Evolutionary conservation across 2,113 vertebrate genomes (phyloP), one percentile per base, ranked within the genome.

Genomic region (Nibea coibor): DNA sequence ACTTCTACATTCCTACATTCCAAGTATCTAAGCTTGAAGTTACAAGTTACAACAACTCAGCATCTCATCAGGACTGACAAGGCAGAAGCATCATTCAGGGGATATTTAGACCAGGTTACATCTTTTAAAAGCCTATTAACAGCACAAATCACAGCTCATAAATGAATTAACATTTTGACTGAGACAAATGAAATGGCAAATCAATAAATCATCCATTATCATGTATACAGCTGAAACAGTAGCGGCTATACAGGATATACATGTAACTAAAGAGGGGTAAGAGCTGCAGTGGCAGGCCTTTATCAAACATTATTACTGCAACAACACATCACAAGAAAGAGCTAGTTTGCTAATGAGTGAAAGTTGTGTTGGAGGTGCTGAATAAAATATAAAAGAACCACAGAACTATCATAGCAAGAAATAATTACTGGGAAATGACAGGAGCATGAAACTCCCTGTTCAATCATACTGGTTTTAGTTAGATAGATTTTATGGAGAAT

Each of bases 91-190:
- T 45, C 28, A 70, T 53, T 64, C n/a, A 76, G 26, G 24, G 48
- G 24, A 69, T 80, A 53, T 56, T 39, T 39, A 58, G 58, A 83
- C 53, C 74, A 78, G 70, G 59, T 81, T 69, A 31, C 42, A 10
- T 59, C 19, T 22, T 45, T 45, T 45, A 45, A 45, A 45, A 45
- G 43, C 43, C 43, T 70, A 67, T 78, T 86, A 80, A 81, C 74
- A 79, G n/a, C 67, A 20, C 24, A 63, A 75, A 75, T 43, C 71
- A 79, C 77, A 59, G 51, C 64, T 77, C 76, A 85, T 83, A 61
- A 80, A 87, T 87, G 75, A 74, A 51, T 80, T 24, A 20, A 9
- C 15, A 45, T 77, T 61, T 69, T 15, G 62, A 48, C 56, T 2
- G 3, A 74, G 63, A 80, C 47, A 77, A 69, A 81, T 35, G 0